Conservation (phyloP, 2,113 vertebrate genomes). For the Pangasianodon gigas region DNA sequence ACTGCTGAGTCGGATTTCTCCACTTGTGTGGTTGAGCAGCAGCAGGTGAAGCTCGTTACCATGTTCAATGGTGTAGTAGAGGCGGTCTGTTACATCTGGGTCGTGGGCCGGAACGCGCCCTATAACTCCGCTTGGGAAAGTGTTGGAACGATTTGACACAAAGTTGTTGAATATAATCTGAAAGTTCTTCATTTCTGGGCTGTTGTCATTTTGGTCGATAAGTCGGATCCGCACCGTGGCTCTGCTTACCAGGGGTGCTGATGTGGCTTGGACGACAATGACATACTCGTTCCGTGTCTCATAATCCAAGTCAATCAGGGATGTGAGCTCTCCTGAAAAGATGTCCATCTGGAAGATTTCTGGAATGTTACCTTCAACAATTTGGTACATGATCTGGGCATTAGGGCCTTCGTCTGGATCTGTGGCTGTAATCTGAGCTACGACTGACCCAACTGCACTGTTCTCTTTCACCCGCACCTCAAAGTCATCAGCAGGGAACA, state of each 20-base stretch:
- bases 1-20: slow-evolving; percentile 92
- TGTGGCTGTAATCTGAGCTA: slow-evolving; percentile 91
- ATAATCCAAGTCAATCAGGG: slow-evolving; percentile 95
- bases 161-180: slow-evolving; percentile 99
- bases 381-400: slow-evolving; percentile 98
- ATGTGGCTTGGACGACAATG: slow-evolving; percentile 97
- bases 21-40: slow-evolving; percentile 93
- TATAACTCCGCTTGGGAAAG: slow-evolving; percentile 92
- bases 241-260: slow-evolving; percentile 92
- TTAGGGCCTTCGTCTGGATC: slow-evolving; percentile 95
- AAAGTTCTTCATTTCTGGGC: slow-evolving; percentile 90
- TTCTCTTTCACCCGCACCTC: slow-evolving; percentile 95
- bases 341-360: slow-evolving; percentile 99
- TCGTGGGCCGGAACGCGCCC: slow-evolving; percentile 93
- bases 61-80: slow-evolving; percentile 93
- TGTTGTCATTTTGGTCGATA: slow-evolving; percentile 97
- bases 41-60: slow-evolving; percentile 95
- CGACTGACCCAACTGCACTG: slow-evolving; percentile 92
- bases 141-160: slow-evolving; percentile 94
- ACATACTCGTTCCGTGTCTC: slow-evolving; percentile 88
- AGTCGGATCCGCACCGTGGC: slow-evolving; percentile 89
- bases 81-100: slow-evolving; percentile 89
- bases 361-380: slow-evolving; percentile 97
- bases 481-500: slow-evolving; percentile 95
- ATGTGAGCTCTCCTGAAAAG: slow-evolving; percentile 96